phyloP scores from a whole-genome alignment of 1,140 invertebrate genomes.

The Leptinotarsa defecta region DNA sequence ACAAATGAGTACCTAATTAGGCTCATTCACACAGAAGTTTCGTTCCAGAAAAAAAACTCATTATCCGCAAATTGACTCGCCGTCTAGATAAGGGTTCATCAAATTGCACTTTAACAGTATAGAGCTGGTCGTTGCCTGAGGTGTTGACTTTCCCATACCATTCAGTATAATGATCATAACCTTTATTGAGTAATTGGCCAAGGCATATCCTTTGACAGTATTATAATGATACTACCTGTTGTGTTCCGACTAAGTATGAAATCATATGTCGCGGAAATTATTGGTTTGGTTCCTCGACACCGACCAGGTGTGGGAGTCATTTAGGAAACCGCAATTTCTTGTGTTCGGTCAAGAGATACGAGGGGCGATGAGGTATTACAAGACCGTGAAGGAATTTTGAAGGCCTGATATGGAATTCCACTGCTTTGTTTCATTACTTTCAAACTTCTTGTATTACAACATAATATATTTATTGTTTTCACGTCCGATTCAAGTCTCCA shows the following conservation, averaged over 20 bases:
- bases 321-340: slow-evolving; percentile 1
- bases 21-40: slow-evolving; percentile 15
- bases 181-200: slow-evolving; percentile 20
- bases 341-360: not conserved
- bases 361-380: not conserved
- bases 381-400: too few relatives aligned
- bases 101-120: slow-evolving; percentile 17
- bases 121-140: not conserved
- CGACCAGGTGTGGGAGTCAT: slow-evolving; percentile 11
- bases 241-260: not conserved
- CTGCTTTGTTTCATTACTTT: too few relatives aligned
- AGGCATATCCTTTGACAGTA: slow-evolving; percentile 13
- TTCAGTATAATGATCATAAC: slow-evolving; percentile 16
- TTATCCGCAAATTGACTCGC: slow-evolving; percentile 14
- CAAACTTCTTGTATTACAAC: too few relatives aligned
- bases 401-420: too few relatives aligned
- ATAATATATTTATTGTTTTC: too few relatives aligned
- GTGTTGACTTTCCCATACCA: slow-evolving; percentile 18
- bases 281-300: slow-evolving; percentile 10
- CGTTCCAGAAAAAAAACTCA: slow-evolving; percentile 18
- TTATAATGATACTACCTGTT: slow-evolving; percentile 21
- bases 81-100: not conserved
- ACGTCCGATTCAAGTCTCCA: too few relatives aligned
- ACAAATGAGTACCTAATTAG: slow-evolving; percentile 3
- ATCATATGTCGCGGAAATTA: slow-evolving; percentile 20